Conservation (phyloP, 2,113 vertebrate genomes). For the Telmatochromis bifrenatus region DNA sequence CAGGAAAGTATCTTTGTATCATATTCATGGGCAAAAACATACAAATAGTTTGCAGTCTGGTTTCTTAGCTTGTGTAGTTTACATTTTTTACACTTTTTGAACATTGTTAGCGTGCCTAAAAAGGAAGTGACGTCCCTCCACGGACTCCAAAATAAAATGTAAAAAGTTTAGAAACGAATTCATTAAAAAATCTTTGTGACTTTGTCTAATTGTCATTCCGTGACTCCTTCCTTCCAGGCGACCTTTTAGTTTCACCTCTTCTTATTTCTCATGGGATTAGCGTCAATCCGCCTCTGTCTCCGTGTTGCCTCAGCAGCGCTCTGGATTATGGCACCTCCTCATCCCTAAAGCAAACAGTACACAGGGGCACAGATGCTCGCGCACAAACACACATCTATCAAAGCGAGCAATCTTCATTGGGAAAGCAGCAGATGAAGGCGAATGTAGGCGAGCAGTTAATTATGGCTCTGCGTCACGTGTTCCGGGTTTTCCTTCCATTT, state of each 20-base stretch:
- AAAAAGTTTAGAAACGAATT: neutral
- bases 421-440: conserved; percentile 38
- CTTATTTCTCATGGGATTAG: conserved; percentile 34
- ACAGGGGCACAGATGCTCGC: conserved; percentile 39
- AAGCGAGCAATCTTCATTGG: conserved; percentile 9
- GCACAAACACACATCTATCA: conserved; percentile 43
- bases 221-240: neutral
- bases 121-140: neutral
- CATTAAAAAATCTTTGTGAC: neutral
- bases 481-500: neutral
- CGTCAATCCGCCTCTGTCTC: conserved; percentile 7
- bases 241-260: conserved; percentile 30
- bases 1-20: neutral
- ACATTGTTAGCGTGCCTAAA: neutral
- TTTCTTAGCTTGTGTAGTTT: neutral
- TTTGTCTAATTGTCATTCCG: conserved; percentile 6
- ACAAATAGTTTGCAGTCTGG: neutral
- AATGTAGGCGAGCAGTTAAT: conserved; percentile 3
- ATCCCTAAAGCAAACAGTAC: conserved; percentile 52
- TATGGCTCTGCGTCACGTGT: neutral
- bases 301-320: conserved; percentile 36
- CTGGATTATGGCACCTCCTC: conserved; percentile 50
- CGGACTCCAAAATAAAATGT: neutral
- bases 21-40: neutral
- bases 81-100: neutral